A percentile compares a stretch with the other conserved stretches of the same genome.
Conservation (phyloP, 2,113 vertebrate genomes). For the Naja naja region DNA sequence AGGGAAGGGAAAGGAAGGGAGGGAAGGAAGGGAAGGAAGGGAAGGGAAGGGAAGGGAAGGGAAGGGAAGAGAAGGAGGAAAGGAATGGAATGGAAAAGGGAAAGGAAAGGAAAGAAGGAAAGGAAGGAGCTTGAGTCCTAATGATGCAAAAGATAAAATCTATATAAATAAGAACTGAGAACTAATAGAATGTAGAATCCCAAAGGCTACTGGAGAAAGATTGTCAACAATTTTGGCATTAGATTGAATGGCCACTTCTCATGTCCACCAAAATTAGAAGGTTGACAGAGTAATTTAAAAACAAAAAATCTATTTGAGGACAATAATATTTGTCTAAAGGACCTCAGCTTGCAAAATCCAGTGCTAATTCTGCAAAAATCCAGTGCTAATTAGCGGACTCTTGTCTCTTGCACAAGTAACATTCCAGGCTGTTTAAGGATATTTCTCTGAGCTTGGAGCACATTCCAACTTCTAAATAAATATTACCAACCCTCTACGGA, state of each 20-base stretch:
- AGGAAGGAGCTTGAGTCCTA: too few species aligned
- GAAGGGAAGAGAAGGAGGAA: too few species aligned
- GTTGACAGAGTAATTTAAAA: background rate
- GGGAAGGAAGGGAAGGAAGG: too few species aligned
- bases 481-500: background rate
- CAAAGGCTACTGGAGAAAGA: background rate
- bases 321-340: background rate
- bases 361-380: background rate
- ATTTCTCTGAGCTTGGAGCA: background rate
- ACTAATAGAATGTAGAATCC: background rate
- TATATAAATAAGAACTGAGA: background rate
- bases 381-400: background rate
- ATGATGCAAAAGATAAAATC: background rate
- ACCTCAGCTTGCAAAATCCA: background rate
- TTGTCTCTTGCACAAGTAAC: background rate
- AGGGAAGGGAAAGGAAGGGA: too few species aligned
- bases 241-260: background rate
- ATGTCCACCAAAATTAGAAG: background rate
- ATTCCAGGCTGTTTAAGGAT: background rate
- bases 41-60: too few species aligned
- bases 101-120: rapidly evolving
- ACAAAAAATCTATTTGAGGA: background rate
- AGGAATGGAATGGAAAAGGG: too few species aligned
- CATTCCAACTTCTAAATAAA: background rate
- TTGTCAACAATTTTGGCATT: background rate